Evolutionary conservation across 2,797 vertebrate genomes (phyloP), one percentile per base, ranked within the genome.

Genomic region (Chelon auratus): DNA sequence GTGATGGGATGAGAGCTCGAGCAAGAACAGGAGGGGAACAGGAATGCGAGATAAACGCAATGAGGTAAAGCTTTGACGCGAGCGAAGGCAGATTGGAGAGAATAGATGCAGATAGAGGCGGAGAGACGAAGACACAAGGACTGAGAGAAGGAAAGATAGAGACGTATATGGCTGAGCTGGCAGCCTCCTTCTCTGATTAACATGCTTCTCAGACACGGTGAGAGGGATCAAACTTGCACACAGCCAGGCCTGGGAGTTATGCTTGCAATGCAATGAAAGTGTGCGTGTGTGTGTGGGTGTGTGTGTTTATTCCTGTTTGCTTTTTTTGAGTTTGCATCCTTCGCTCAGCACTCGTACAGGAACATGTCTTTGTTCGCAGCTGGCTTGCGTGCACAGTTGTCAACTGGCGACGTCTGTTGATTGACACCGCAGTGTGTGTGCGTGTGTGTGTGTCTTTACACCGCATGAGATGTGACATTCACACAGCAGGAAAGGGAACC

Each of bases 121-220:
- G 66, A 54, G 71, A 79, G 77, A 78, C 6, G 6, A 40, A 82
- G 75, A 79, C 53, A 57, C 18, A 20, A 17, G 47, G 62, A 79
- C 74, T 15, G 64, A 45, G 78, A 84, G 77, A 33, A 33, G 76
- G 76, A 72, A 60, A 72, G 75, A 87, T 77, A 73, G 73, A 90
- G 86, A 86, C 78, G 48, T 89, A 87, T 86, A 79, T 66, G 78
- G 72, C 80, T 72, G 87, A 83, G 87, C 82, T 91, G 87, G 87
- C 87, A 89, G 87, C 66, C 72, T 87, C 83, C 77, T 63, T 64
- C 15, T 5, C 79, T 92, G 91, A 94, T 94, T 94, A 92, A 89
- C 89, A 94, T 93, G 92, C 93, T 79, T 87, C 91, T 93, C 90
- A 93, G 89, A 86, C 85, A 81, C 68, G 73, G 87, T 85, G 87